Base-by-base conservation (phyloP, 2,113 vertebrate genomes). In the Sisor rabdophorus region DNA sequence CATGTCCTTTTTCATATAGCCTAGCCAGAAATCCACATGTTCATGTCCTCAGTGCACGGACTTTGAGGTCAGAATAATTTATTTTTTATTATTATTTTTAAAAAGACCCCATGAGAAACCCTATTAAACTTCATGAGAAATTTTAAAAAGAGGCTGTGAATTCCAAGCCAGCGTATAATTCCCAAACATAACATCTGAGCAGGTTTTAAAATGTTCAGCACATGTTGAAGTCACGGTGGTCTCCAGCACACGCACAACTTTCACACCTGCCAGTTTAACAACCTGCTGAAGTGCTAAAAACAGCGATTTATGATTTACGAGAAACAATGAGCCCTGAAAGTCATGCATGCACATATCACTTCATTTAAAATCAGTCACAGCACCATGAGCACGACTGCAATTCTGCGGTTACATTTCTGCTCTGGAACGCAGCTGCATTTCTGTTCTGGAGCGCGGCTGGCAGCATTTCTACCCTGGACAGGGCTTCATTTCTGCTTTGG, bases 241-340 rank as follows among this genome's bases (percentile, higher is more conserved):
- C 82, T 75, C 56, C 67, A 78, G 77, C 77, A 83, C 75, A 73
- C 63, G 2, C 72, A 78, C 20, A 68, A 64, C 60, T 82, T 83
- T 71, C 77, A 72, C 84, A 85, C 82, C 80, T 83, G 84, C 82
- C 75, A 69, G 26, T 80, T 83, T 80, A 84, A 82, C 69, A 67
- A 70, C 80, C 80, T 71, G 79, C 78, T 80, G 73, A 84, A 85
- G 80, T 85, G 73, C 71, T 80, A 80, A 84, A 68, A 59, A 81
- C 73, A 65, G 68, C 48, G 72, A 75, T 78, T 72, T 63, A 28
- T 30, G 75, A 54, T 75, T 84, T 81, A 82, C 36, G 63, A 80
- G 72, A 73, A 74, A 64, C 61, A 81, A 61, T 68, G 47, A 78
- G 79, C 32, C 71, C 54, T 30, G 70, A 76, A 59, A 80, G 56